These are phyloP conservation scores for Macaria notata DNA, from an alignment of 2,888 invertebrate species.

Conservation along the genomic window DNA sequence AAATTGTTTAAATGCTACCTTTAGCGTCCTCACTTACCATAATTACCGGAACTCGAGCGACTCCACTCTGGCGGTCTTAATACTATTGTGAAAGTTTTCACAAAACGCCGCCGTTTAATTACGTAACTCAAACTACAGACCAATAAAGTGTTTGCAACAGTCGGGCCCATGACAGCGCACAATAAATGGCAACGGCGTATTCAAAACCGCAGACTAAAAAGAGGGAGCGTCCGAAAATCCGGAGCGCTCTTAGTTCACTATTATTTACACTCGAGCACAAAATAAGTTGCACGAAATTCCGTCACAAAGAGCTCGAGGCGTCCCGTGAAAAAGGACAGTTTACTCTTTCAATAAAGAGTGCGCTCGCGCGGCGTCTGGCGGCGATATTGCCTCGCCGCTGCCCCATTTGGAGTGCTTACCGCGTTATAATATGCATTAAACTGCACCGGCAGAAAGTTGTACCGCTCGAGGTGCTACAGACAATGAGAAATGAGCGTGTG, in stretches of 20 bases:
- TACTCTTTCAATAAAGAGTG: conserved; percentile 77
- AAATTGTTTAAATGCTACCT: conserved; percentile 80
- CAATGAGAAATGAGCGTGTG: conserved; percentile 78
- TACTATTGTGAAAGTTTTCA: conserved; percentile 41
- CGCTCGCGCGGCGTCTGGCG: conserved; percentile 57
- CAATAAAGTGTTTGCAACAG: conserved; percentile 50
- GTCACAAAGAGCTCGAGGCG: conserved; percentile 70
- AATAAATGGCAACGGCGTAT: conserved; percentile 53
- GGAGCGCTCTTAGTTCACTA: conserved; percentile 61
- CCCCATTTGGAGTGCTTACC: conserved; percentile 73
- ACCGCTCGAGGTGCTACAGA: conserved; percentile 62
- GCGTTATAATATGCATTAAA: conserved; percentile 80
- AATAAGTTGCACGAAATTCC: conserved; percentile 73
- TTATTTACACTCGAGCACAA: conserved; percentile 68
- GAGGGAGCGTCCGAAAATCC: conserved; percentile 59
- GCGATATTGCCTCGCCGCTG: conserved; percentile 69
- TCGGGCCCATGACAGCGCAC: conserved; percentile 42
- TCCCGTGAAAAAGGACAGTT: conserved; percentile 77
- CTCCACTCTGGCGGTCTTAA: conserved; percentile 50
- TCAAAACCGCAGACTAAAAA: conserved; percentile 55
- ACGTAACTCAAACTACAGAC: conserved; percentile 49
- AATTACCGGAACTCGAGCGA: conserved; percentile 65
- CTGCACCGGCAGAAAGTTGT: conserved; percentile 71
- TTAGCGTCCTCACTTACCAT: conserved; percentile 60
- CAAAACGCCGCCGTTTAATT: conserved; percentile 35